These are phyloP conservation scores for Pygathrix nemaeus DNA, from an alignment of 2,113 vertebrate genomes.

Conservation along the genomic window DNA sequence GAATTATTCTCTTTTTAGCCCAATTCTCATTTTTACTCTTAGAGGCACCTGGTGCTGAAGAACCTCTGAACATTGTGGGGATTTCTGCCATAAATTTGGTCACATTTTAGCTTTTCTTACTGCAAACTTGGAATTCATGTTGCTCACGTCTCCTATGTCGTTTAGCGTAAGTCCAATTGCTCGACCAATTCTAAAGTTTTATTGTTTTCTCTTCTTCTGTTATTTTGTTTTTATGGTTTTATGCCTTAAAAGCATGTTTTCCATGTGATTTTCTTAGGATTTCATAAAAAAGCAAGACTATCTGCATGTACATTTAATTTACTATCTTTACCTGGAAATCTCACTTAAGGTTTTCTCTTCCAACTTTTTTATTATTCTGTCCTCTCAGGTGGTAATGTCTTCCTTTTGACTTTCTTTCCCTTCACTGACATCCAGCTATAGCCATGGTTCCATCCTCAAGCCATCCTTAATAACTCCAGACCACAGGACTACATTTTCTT, in stretches of 20 bases:
- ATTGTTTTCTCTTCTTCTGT: neutral
- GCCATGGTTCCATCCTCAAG: neutral
- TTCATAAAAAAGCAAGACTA: neutral
- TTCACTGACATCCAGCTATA: no score
- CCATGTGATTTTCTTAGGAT: neutral
- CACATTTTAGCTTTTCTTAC: neutral
- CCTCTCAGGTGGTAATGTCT: neutral
- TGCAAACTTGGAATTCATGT: neutral
- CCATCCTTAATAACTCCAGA: neutral
- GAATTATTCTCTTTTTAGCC: neutral
- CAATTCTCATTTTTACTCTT: neutral
- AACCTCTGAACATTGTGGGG: neutral
- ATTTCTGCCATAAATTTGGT: neutral
- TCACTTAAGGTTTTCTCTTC: neutral
- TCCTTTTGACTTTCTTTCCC: neutral
- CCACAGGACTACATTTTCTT: neutral
- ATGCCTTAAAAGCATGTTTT: neutral
- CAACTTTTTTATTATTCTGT: neutral
- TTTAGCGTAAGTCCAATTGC: neutral
- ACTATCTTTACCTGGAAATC: neutral
- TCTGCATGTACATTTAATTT: neutral
- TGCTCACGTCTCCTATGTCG: neutral
- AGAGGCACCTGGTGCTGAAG: neutral
- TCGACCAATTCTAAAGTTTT: neutral
- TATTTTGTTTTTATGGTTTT: neutral